Percentiles rank a stretch among this genome's conserved stretches.
Evolutionary conservation across 2,113 vertebrate genomes (phyloP).

Genomic region (Natator depressus): DNA sequence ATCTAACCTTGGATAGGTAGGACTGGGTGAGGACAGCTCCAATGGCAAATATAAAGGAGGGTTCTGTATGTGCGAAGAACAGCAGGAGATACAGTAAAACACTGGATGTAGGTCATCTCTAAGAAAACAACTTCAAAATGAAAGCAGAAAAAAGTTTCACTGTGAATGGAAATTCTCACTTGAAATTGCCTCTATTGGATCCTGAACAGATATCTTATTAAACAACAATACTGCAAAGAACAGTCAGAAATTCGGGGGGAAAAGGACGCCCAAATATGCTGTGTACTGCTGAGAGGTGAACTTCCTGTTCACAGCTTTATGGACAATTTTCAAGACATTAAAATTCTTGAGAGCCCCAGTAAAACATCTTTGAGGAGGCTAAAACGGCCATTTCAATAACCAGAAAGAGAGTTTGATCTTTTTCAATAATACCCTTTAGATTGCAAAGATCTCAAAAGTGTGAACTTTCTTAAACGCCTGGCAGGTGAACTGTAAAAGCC

Average conservation of each 20-base stretch:
- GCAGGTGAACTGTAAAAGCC: not conserved
- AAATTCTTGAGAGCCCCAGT: not conserved
- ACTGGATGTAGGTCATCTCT: not conserved
- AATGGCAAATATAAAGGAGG: not conserved
- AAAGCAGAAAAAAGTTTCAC: not conserved
- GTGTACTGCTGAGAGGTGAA: not conserved
- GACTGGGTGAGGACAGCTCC: not conserved
- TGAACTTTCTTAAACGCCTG: not conserved
- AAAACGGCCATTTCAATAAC: not conserved
- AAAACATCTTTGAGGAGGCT: fast-evolving
- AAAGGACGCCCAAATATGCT: not conserved
- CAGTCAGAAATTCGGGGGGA: not conserved
- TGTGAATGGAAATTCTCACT: not conserved
- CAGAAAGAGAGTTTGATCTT: not conserved
- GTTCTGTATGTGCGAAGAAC: not conserved
- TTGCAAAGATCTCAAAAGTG: fast-evolving
- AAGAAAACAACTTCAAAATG: not conserved
- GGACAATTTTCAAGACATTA: not conserved
- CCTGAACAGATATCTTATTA: not conserved
- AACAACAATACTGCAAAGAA: not conserved
- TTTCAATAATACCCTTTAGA: not conserved
- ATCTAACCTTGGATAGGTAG: not conserved
- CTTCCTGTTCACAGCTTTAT: not conserved
- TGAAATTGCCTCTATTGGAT: not conserved
- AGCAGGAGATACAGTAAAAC: not conserved